Evolutionary conservation across 2,888 invertebrate species (phyloP).

Genomic region (Dicroscelio sp.): DNA sequence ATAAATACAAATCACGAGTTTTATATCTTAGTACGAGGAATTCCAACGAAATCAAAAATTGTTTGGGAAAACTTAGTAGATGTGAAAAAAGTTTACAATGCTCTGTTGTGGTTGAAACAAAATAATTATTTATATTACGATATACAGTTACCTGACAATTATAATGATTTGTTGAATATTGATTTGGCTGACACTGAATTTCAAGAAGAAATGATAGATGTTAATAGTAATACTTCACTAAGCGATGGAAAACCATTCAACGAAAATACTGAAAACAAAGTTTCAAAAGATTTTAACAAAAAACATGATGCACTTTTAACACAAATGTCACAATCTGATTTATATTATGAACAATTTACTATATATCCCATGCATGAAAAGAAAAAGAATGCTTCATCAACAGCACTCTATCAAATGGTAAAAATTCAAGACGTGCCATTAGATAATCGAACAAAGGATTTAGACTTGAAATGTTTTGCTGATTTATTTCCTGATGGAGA

Average conservation of each 20-base stretch:
- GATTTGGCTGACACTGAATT: background rate
- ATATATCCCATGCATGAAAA: slow-evolving; percentile 21
- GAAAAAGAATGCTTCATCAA: background rate
- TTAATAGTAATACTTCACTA: background rate
- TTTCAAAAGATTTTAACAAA: slow-evolving; percentile 7
- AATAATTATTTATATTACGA: slow-evolving; percentile 85
- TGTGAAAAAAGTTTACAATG: slow-evolving; percentile 80
- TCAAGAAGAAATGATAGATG: background rate
- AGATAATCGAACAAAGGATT: slow-evolving; percentile 72
- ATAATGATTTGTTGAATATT: background rate
- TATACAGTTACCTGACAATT: slow-evolving; percentile 81
- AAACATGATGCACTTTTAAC: slow-evolving; percentile 57
- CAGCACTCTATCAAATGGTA: slow-evolving; percentile 49
- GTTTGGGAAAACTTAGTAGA: slow-evolving; percentile 82
- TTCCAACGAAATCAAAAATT: slow-evolving; percentile 84
- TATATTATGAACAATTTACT: slow-evolving; percentile 42
- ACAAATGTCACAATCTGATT: slow-evolving; percentile 19
- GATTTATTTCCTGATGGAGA: slow-evolving; percentile 55
- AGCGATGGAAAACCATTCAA: background rate
- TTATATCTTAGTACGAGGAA: slow-evolving; percentile 87
- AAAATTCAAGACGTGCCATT: slow-evolving; percentile 81
- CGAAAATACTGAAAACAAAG: background rate
- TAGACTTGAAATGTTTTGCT: slow-evolving; percentile 82
- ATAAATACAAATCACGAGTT: slow-evolving; percentile 84
- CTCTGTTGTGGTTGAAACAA: slow-evolving; percentile 82